A percentile compares a stretch with the other conserved stretches of the same genome.
phyloP scores from a whole-genome alignment of 2,888 invertebrate genomes.

The Amaurobius ferox region DNA sequence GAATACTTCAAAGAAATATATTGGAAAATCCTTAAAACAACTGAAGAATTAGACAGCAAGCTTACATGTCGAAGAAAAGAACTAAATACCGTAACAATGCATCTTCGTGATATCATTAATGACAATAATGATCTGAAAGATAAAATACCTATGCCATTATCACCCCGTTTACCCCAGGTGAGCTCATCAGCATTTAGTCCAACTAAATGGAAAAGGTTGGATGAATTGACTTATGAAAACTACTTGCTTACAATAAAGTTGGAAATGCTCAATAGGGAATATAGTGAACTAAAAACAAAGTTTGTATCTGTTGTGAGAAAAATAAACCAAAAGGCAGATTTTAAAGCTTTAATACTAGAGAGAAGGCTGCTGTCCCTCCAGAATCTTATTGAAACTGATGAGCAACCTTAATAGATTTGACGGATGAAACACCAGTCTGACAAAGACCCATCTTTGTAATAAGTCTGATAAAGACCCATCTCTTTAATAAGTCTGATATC shows the following conservation, averaged over 20 bases:
- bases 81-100: not conserved
- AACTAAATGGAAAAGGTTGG: not conserved
- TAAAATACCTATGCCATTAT: not conserved
- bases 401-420: too few relatives aligned
- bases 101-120: not conserved
- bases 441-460: too few relatives aligned
- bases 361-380: not conserved
- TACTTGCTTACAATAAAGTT: conserved; percentile 19
- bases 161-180: not conserved
- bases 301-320: conserved; percentile 9
- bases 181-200: not conserved
- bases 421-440: too few relatives aligned
- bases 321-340: conserved; percentile 41
- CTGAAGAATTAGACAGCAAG: not conserved
- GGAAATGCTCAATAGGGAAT: conserved; percentile 9
- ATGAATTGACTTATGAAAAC: conserved; percentile 23
- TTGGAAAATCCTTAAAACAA: conserved; percentile 30
- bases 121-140: conserved; percentile 19
- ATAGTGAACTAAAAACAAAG: not conserved
- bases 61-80: conserved; percentile 5
- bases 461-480: too few relatives aligned
- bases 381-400: too few relatives aligned
- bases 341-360: conserved; percentile 20
- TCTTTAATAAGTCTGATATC: too few relatives aligned
- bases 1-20: conserved; percentile 37